These are phyloP conservation scores for Bombus huntii DNA, from an alignment of 1,140 invertebrate species.

Conservation along the genomic window DNA sequence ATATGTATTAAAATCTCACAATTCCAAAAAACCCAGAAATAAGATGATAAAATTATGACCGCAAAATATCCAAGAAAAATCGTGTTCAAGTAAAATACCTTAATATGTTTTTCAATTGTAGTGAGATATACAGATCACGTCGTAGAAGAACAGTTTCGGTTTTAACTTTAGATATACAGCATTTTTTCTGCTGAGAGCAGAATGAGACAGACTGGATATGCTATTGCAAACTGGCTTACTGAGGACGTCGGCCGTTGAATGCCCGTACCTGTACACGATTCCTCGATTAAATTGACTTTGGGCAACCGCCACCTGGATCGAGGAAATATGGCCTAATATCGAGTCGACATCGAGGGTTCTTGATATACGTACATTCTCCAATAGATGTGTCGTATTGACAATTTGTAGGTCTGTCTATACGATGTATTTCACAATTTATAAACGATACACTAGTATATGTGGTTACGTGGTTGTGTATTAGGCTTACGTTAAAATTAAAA, in stretches of 20 bases:
- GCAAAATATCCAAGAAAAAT: not conserved
- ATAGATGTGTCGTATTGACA: slow-evolving; percentile 51
- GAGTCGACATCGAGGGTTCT: slow-evolving; percentile 42
- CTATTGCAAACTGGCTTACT: slow-evolving; percentile 44
- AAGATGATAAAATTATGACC: too few relatives aligned
- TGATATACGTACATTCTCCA: slow-evolving; percentile 33
- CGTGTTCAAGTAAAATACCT: not conserved
- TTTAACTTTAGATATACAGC: not conserved
- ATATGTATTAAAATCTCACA: too few relatives aligned
- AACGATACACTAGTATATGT: slow-evolving; percentile 17
- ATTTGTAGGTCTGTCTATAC: slow-evolving; percentile 42
- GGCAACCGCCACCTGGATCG: slow-evolving; percentile 60
- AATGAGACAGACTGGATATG: slow-evolving; percentile 22
- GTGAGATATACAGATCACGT: not conserved
- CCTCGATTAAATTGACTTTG: slow-evolving; percentile 68
- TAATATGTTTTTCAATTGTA: slow-evolving; percentile 43
- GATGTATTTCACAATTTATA: slow-evolving; percentile 55
- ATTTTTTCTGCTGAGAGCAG: not conserved
- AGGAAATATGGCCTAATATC: slow-evolving; percentile 68
- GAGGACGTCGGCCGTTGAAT: slow-evolving; percentile 44
- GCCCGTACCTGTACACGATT: slow-evolving; percentile 39
- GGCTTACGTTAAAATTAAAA: not conserved
- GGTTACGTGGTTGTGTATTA: not conserved
- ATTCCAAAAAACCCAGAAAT: too few relatives aligned
- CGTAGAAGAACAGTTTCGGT: not conserved